Evolutionary conservation across 2,888 invertebrate genomes (phyloP).

Genomic region (Pogonocherus hispidulus): DNA sequence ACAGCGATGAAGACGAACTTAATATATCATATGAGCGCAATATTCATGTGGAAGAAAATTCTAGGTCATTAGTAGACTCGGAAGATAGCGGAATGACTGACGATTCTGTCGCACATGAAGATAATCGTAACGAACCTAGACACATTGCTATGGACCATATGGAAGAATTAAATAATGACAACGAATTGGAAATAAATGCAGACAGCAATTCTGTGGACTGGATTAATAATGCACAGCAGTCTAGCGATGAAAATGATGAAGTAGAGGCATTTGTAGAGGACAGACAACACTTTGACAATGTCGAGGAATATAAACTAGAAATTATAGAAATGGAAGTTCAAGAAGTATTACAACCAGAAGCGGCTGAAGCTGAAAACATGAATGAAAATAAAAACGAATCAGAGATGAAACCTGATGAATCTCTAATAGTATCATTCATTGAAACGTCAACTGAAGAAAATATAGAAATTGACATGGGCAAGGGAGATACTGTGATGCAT

Average conservation of each 20-base stretch:
- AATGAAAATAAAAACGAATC: neutral
- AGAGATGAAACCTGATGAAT: neutral
- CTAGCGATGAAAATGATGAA: slow-evolving; percentile 13
- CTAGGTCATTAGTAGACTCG: slow-evolving; percentile 6
- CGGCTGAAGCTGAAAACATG: neutral
- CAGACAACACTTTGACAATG: no score
- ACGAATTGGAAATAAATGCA: slow-evolving; percentile 6
- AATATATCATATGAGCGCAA: slow-evolving; percentile 22
- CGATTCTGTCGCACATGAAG: neutral
- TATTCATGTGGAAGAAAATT: slow-evolving; percentile 23
- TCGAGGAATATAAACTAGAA: neutral
- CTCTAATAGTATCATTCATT: neutral
- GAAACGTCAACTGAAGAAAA: neutral
- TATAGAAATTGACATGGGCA: neutral
- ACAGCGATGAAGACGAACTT: slow-evolving; percentile 14
- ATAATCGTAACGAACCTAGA: neutral
- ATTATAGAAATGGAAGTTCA: neutral
- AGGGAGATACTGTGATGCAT: neutral
- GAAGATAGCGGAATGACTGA: slow-evolving; percentile 5
- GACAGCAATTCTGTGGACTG: slow-evolving; percentile 14
- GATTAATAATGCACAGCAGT: slow-evolving; percentile 20
- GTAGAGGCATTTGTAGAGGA: neutral
- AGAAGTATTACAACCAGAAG: neutral
- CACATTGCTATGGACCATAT: neutral
- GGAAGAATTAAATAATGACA: neutral